phyloP scores from a whole-genome alignment of 2,888 invertebrate species.

The Hedya salicella region DNA sequence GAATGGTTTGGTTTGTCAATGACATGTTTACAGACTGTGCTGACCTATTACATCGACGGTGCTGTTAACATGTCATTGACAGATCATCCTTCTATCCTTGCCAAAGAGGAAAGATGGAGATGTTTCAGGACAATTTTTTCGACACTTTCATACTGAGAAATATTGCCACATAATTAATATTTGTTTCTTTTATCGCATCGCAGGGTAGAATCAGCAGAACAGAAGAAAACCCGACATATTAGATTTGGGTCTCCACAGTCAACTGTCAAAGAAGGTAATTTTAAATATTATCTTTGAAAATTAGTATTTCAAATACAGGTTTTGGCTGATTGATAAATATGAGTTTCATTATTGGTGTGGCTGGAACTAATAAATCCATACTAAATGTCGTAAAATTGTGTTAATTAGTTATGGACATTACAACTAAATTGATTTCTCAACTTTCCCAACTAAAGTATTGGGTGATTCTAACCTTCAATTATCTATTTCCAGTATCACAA shows the following conservation, averaged over 20 bases:
- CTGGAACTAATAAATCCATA: conserved; percentile 1
- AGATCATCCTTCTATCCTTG: too few relatives aligned
- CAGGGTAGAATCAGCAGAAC: conserved; percentile 53
- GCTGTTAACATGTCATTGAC: too few relatives aligned
- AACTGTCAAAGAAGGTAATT: conserved; percentile 64
- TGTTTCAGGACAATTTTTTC: too few relatives aligned
- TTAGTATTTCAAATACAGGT: too few relatives aligned
- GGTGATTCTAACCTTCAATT: conserved; percentile 10
- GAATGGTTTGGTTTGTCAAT: too few relatives aligned
- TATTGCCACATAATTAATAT: too few relatives aligned
- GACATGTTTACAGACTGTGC: too few relatives aligned
- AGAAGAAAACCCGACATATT: conserved; percentile 70
- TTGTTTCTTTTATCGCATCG: conserved; percentile 32
- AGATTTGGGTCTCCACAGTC: conserved; percentile 59
- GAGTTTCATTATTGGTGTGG: neutral
- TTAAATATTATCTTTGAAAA: too few relatives aligned
- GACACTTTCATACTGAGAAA: too few relatives aligned
- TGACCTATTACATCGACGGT: too few relatives aligned
- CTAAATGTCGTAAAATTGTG: neutral
- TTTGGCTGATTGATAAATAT: conserved; percentile 5
- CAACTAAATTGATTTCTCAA: conserved; percentile 11
- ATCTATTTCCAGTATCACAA: conserved; percentile 41
- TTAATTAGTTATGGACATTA: neutral
- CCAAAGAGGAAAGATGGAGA: too few relatives aligned
- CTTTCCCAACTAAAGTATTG: neutral